Evolutionary conservation across 2,888 invertebrate species (phyloP).

Genomic region (Nephrotoma appendiculata): DNA sequence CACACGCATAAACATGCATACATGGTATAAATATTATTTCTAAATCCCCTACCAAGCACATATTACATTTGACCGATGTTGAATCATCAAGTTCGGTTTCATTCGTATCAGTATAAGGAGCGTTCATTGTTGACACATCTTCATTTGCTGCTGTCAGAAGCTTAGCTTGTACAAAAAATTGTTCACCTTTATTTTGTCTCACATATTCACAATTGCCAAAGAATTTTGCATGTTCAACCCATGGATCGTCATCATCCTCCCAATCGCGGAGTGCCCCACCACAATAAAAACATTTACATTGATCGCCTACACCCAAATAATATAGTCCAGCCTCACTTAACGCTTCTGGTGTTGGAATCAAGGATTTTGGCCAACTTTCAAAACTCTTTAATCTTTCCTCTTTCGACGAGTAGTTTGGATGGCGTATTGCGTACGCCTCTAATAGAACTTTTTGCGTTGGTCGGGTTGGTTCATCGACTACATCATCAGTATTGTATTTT

Average conservation of each 20-base stretch:
- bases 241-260: slow-evolving; percentile 72
- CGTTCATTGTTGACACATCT: neutral
- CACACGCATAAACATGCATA: neutral
- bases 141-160: slow-evolving; percentile 7
- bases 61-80: neutral
- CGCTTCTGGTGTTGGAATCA: slow-evolving; percentile 56
- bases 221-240: slow-evolving; percentile 92
- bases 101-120: neutral
- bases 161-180: slow-evolving; percentile 45
- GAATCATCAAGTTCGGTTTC: neutral
- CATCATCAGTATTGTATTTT: slow-evolving; percentile 10
- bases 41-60: neutral
- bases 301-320: slow-evolving; percentile 68
- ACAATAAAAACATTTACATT: slow-evolving; percentile 77
- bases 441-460: neutral
- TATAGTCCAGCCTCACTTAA: slow-evolving; percentile 76
- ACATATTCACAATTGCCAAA: slow-evolving; percentile 75
- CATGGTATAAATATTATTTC: neutral
- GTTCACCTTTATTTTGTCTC: slow-evolving; percentile 61
- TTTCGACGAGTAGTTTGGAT: neutral
- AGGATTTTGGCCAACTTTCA: slow-evolving; percentile 56
- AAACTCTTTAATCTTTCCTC: slow-evolving; percentile 33
- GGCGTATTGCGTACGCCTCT: neutral
- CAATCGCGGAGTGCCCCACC: slow-evolving; percentile 79
- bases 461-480: neutral